Conservation (phyloP, 2,797 vertebrate species). For the Onychomys leucogaster region DNA sequence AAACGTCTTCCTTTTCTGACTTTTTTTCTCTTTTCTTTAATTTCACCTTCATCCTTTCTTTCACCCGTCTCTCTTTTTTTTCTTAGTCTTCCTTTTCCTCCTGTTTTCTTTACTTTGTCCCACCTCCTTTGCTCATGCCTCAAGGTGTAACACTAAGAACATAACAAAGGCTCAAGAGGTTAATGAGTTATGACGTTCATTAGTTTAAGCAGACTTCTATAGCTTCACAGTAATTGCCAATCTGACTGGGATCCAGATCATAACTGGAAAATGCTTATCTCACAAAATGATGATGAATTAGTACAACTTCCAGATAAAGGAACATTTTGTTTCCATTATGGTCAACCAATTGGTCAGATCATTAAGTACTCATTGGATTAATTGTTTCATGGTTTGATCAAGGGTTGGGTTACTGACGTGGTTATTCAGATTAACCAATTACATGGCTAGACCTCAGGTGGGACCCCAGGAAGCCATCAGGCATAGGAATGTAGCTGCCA, state of each 20-base stretch:
- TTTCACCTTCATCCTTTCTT: background rate
- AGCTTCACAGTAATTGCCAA: slow-evolving; percentile 31
- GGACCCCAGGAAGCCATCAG: background rate
- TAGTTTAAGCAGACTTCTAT: slow-evolving; percentile 35
- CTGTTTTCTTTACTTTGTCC: background rate
- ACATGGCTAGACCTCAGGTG: background rate
- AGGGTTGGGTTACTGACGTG: slow-evolving; percentile 51
- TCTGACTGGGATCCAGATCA: slow-evolving; percentile 35
- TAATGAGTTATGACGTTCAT: background rate
- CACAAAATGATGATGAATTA: slow-evolving; percentile 61
- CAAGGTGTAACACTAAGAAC: background rate
- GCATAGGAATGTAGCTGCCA: background rate
- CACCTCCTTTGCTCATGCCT: background rate
- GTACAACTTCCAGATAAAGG: slow-evolving; percentile 54
- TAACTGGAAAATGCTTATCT: slow-evolving; percentile 70
- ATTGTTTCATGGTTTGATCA: slow-evolving; percentile 64
- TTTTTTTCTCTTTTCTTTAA: background rate
- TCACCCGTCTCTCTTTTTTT: background rate
- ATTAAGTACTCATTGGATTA: slow-evolving; percentile 52
- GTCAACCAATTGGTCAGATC: slow-evolving; percentile 9
- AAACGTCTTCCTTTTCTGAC: background rate
- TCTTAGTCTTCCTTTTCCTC: background rate
- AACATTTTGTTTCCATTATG: slow-evolving; percentile 50
- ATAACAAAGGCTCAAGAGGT: background rate
- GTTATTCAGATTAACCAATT: slow-evolving; percentile 29